phyloP scores from a whole-genome alignment of 2,888 invertebrate genomes.

The Eilema griseolum region DNA sequence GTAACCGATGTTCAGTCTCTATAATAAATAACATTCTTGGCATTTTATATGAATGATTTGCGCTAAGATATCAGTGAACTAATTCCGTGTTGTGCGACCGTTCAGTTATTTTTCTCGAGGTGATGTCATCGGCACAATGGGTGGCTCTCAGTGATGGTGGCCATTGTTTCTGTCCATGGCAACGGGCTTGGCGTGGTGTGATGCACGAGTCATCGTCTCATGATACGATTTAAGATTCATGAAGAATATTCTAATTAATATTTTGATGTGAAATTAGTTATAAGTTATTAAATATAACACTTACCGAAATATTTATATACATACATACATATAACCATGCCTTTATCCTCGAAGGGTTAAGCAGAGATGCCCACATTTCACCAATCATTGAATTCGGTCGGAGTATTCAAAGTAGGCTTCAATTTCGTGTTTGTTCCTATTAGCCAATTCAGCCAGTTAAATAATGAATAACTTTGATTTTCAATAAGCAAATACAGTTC shows the following conservation, averaged over 20 bases:
- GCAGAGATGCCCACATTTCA: no score
- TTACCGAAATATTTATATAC: no score
- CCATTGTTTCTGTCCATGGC: slow-evolving; percentile 38
- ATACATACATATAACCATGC: no score
- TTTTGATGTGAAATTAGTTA: no score
- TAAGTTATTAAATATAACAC: no score
- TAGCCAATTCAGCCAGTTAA: no score
- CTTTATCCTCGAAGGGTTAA: no score
- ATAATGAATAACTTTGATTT: no score
- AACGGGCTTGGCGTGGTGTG: slow-evolving; percentile 27
- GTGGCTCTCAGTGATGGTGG: slow-evolving; percentile 35
- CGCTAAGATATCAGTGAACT: slow-evolving; percentile 17
- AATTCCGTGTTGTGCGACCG: slow-evolving; percentile 7
- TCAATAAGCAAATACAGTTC: no score
- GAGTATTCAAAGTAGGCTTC: no score
- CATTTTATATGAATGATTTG: slow-evolving; percentile 15
- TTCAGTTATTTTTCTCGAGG: slow-evolving; percentile 38
- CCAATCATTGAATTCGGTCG: no score
- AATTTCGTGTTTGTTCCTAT: no score
- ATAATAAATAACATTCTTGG: slow-evolving; percentile 9
- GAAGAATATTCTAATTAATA: not conserved
- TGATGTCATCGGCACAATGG: slow-evolving; percentile 54
- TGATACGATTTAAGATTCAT: not conserved
- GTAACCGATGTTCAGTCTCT: not conserved
- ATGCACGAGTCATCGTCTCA: not conserved